Evolutionary conservation across 1,140 invertebrate genomes (phyloP).

Genomic region (Hesperophylax magnus): DNA sequence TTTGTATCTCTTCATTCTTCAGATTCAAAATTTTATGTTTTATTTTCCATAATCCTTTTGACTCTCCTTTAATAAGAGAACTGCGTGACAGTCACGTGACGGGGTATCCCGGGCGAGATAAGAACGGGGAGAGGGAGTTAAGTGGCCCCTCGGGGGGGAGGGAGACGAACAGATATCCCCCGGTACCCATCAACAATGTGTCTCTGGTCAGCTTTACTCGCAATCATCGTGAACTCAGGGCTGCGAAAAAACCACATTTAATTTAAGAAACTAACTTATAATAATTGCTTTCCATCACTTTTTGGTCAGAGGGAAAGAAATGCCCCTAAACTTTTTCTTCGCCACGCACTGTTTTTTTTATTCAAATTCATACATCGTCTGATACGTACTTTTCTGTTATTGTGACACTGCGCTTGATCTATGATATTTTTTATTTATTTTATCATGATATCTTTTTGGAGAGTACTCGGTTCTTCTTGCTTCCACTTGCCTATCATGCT

Average conservation of each 20-base stretch:
- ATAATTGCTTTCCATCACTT: too few relatives aligned
- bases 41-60: conserved; percentile 5
- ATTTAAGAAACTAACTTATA: too few relatives aligned
- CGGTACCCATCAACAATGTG: conserved; percentile 25
- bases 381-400: too few relatives aligned
- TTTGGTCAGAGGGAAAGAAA: too few relatives aligned
- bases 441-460: too few relatives aligned
- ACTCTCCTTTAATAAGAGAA: conserved; percentile 10
- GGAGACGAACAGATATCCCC: not conserved
- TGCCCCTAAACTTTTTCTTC: too few relatives aligned
- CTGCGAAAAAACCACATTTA: not conserved
- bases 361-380: too few relatives aligned
- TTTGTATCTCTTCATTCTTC: not conserved
- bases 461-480: too few relatives aligned
- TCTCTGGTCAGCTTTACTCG: conserved; percentile 33
- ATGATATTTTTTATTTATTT: too few relatives aligned
- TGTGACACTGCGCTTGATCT: too few relatives aligned
- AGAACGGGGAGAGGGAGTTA: conserved; percentile 2
- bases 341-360: too few relatives aligned
- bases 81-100: conserved; percentile 35
- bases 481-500: too few relatives aligned
- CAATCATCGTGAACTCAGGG: conserved; percentile 5
- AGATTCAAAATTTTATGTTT: not conserved
- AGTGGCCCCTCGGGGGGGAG: conserved; percentile 1
- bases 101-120: conserved; percentile 19